Conservation (phyloP, 2,113 vertebrate species). For the Perccottus glenii region DNA sequence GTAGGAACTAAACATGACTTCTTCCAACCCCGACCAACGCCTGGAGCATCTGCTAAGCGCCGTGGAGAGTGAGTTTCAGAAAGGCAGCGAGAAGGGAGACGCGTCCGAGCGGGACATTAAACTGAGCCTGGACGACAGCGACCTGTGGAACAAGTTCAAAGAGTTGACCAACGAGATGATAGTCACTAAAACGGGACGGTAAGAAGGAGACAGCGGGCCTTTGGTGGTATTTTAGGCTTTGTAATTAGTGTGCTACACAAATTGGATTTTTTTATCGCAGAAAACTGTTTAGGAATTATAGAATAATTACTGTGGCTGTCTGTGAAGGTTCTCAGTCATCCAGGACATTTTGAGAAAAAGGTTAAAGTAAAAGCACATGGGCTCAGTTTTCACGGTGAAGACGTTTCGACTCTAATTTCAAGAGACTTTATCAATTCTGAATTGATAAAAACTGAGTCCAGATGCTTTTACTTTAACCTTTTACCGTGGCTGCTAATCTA, state of each 20-base stretch:
- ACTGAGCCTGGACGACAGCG: slow-evolving; percentile 79
- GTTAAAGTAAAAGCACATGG: too few relatives aligned
- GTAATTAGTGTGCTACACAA: too few relatives aligned
- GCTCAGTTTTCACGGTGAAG: too few relatives aligned
- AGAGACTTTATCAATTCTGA: too few relatives aligned
- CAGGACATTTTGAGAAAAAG: too few relatives aligned
- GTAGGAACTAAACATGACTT: slow-evolving; percentile 69
- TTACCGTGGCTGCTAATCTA: background rate
- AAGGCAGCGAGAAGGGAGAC: slow-evolving; percentile 83
- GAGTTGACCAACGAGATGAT: slow-evolving; percentile 86
- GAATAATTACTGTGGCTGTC: background rate
- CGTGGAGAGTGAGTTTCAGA: slow-evolving; percentile 82
- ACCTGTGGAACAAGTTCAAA: slow-evolving; percentile 83
- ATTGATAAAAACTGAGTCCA: too few relatives aligned
- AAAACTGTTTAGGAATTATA: too few relatives aligned
- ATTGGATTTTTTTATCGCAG: too few relatives aligned
- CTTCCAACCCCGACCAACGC: slow-evolving; percentile 77
- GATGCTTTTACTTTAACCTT: too few relatives aligned
- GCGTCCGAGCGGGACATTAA: slow-evolving; percentile 83
- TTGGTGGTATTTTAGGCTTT: too few relatives aligned
- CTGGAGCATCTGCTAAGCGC: slow-evolving; percentile 84
- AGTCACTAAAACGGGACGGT: slow-evolving; percentile 84
- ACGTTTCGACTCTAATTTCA: too few relatives aligned
- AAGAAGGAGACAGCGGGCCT: background rate
- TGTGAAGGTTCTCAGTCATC: too few relatives aligned